Evolutionary conservation across 2,888 invertebrate genomes (phyloP), one percentile per base, ranked within the genome.

Genomic region (Thumatha senex): DNA sequence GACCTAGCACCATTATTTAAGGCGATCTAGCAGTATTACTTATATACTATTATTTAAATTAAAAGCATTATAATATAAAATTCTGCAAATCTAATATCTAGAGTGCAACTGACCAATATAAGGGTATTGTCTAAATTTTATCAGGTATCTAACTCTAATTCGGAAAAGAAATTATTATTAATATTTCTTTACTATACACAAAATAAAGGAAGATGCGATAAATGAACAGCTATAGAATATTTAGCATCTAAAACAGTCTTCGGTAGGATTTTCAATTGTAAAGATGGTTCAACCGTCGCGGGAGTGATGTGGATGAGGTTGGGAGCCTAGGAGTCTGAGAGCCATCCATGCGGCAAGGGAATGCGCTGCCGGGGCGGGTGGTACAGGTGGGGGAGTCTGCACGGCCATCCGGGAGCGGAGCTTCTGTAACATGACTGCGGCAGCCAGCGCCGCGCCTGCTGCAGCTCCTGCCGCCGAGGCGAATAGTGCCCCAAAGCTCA

Each of bases 401-500:
- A 93, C 94, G 53, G 94, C 93, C 80, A 95, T 95, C 38, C 94
- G 92, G 55, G 96, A 94, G 56, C 96, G 95, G 68, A 96, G 95
- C 54, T 96, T 88, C 72, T 97, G 97, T n/a, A 96, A 92, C 78
- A 96, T 85, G 1, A 96, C 95, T 1, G 97, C 97, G 2, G 97
- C 97, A 0, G 97, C 96, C 8, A 97, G 85, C 0, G 97, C 97
- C 0, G 97, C 96, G 2, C 97, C 95, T 1, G 97, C 96, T 0
- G 97, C 97, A 0, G 97, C 96, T 9, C 97, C 94, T 0, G 97
- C 96, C 0, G 97, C 96, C 11, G 97, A 93, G 46, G 97, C 96
- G 84, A 98, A 98, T 12, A 98, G 92, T 4, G 97, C 95, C 67
- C 97, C 97, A 80, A 98, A 98, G 24, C 97, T 96, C 0, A 97